Percentiles rank a stretch among this genome's conserved stretches.
These are phyloP conservation scores for Alfaro cultratus DNA, from an alignment of 2,797 vertebrate genomes.

Conservation along the genomic window DNA sequence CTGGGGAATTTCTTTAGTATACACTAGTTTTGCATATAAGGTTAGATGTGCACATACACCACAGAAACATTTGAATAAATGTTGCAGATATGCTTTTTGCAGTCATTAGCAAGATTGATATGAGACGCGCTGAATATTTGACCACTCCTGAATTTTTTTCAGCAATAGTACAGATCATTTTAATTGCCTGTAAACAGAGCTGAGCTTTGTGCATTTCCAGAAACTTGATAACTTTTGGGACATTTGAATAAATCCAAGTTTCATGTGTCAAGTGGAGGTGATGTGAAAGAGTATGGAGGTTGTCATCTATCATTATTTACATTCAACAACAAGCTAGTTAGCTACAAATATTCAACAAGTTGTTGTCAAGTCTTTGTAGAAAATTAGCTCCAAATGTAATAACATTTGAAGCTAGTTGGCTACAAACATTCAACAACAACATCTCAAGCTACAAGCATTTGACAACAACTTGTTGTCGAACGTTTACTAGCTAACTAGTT, in stretches of 20 bases:
- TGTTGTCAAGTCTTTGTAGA: no score
- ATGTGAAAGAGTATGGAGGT: not conserved
- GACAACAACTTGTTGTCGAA: no score
- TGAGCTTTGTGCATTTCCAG: not conserved
- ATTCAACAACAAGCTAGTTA: no score
- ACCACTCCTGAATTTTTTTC: not conserved
- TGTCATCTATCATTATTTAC: not conserved
- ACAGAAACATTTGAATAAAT: not conserved
- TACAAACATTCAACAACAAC: no score
- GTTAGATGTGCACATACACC: not conserved
- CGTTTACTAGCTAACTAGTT: no score
- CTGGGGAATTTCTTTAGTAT: not conserved
- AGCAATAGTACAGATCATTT: not conserved
- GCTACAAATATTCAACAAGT: no score
- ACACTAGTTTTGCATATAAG: not conserved
- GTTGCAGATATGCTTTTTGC: not conserved
- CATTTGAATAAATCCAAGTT: not conserved
- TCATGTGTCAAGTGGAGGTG: not conserved
- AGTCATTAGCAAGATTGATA: not conserved
- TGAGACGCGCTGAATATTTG: not conserved
- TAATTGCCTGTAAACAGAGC: not conserved
- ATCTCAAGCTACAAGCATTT: no score
- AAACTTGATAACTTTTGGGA: not conserved
- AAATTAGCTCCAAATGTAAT: no score
- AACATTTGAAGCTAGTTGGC: no score